A percentile compares a stretch with the other conserved stretches of the same genome.
These are phyloP conservation scores for Leontopithecus rosalia DNA, from an alignment of 2,797 vertebrate genomes.

Conservation along the genomic window DNA sequence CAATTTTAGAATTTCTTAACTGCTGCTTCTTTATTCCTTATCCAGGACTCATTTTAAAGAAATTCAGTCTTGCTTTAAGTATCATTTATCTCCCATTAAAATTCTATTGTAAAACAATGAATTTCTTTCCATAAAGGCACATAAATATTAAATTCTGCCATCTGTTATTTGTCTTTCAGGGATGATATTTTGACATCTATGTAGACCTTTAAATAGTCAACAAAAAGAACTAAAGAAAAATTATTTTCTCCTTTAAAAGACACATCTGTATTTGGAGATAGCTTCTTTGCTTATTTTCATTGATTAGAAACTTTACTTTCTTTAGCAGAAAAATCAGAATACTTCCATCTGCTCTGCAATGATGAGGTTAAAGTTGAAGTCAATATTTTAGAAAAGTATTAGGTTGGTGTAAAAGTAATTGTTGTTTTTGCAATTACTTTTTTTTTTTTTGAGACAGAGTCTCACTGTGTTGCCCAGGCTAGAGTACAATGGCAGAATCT, in stretches of 20 bases:
- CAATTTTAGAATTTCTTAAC: constrained; percentile 19
- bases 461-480: no score
- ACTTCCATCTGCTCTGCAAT: neutral
- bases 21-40: neutral
- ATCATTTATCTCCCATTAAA: constrained; percentile 70
- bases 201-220: constrained; percentile 69
- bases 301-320: constrained; percentile 43
- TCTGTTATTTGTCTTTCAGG: constrained; percentile 64
- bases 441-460: no score
- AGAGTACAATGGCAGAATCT: no score
- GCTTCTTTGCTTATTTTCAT: constrained; percentile 44
- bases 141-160: constrained; percentile 8
- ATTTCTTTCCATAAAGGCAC: constrained; percentile 60
- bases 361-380: constrained; percentile 56
- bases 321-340: constrained; percentile 40
- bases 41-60: constrained; percentile 58
- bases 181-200: constrained; percentile 41
- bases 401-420: no score
- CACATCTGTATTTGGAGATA: constrained; percentile 48
- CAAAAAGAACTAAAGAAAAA: constrained; percentile 57
- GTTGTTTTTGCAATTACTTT: no score
- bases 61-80: constrained; percentile 61
- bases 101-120: constrained; percentile 75
- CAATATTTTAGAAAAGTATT: constrained; percentile 20
- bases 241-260: constrained; percentile 54